These are phyloP conservation scores for Eristalinus sepulchralis DNA, from an alignment of 2,888 invertebrate species.

Conservation along the genomic window DNA sequence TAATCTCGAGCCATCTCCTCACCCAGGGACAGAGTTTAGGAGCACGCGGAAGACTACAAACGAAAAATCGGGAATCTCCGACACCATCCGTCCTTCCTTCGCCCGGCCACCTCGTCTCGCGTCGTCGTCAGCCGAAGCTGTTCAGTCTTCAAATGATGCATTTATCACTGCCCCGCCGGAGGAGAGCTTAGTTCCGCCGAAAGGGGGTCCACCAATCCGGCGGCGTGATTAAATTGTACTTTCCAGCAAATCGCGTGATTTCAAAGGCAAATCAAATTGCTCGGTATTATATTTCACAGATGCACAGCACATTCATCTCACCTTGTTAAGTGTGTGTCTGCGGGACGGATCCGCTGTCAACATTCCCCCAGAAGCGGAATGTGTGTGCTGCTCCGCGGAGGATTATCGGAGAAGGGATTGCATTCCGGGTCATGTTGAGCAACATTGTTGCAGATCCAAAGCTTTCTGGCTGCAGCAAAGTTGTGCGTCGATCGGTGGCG, in stretches of 20 bases:
- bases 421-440: background rate
- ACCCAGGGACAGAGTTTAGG: background rate
- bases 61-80: slow-evolving; percentile 1
- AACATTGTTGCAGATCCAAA: slow-evolving; percentile 21
- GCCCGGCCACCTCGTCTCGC: no score
- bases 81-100: slow-evolving; percentile 22
- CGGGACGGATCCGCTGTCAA: slow-evolving; percentile 58
- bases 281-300: slow-evolving; percentile 49
- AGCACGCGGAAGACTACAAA: slow-evolving; percentile 30
- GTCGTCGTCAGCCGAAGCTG: slow-evolving; percentile 10
- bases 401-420: background rate
- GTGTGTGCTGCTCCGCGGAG: background rate
- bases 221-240: slow-evolving; percentile 31
- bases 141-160: slow-evolving; percentile 50
- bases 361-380: background rate
- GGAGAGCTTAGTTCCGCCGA: slow-evolving; percentile 50
- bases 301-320: slow-evolving; percentile 54
- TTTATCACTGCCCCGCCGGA: slow-evolving; percentile 44
- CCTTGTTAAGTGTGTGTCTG: slow-evolving; percentile 26
- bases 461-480: background rate
- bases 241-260: slow-evolving; percentile 59
- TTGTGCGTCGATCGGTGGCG: background rate
- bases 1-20: background rate
- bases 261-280: slow-evolving; percentile 50
- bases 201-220: slow-evolving; percentile 2